Evolutionary conservation across 2,888 invertebrate species (phyloP).

Genomic region (Aphidoletes aphidimyza): DNA sequence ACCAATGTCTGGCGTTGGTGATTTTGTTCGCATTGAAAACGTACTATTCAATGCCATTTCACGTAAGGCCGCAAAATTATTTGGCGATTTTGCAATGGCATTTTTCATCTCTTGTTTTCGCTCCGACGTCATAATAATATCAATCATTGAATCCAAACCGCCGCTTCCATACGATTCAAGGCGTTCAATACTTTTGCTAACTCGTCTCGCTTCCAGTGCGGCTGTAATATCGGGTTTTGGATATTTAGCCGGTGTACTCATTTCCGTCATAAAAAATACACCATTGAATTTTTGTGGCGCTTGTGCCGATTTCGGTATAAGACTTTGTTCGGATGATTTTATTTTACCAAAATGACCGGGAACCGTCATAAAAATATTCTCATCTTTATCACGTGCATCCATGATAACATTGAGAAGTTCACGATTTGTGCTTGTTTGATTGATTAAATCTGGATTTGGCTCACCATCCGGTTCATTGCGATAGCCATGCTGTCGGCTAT

Average conservation of each 20-base stretch:
- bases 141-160: slow-evolving; percentile 77
- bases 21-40: slow-evolving; percentile 38
- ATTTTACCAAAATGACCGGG: slow-evolving; percentile 59
- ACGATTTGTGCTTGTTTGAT: slow-evolving; percentile 67
- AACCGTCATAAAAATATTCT: slow-evolving; percentile 58
- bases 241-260: slow-evolving; percentile 66
- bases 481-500: slow-evolving; percentile 59
- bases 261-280: slow-evolving; percentile 70
- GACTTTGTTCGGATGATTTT: slow-evolving; percentile 60
- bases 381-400: slow-evolving; percentile 68
- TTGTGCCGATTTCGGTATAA: slow-evolving; percentile 56
- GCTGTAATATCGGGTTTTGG: slow-evolving; percentile 67
- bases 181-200: slow-evolving; percentile 82
- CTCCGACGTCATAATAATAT: slow-evolving; percentile 73
- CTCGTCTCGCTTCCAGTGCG: slow-evolving; percentile 71
- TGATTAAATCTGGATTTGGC: slow-evolving; percentile 59
- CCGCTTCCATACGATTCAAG: slow-evolving; percentile 73
- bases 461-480: slow-evolving; percentile 58
- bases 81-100: neutral
- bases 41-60: neutral
- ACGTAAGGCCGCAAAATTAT: neutral
- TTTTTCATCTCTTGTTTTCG: slow-evolving; percentile 61
- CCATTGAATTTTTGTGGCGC: slow-evolving; percentile 70
- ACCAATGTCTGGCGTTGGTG: neutral
- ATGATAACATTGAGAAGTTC: slow-evolving; percentile 71